A percentile compares a stretch with the other conserved stretches of the same genome.
These are phyloP conservation scores for Dasypolia templi DNA, from an alignment of 2,888 invertebrate species.

Conservation along the genomic window DNA sequence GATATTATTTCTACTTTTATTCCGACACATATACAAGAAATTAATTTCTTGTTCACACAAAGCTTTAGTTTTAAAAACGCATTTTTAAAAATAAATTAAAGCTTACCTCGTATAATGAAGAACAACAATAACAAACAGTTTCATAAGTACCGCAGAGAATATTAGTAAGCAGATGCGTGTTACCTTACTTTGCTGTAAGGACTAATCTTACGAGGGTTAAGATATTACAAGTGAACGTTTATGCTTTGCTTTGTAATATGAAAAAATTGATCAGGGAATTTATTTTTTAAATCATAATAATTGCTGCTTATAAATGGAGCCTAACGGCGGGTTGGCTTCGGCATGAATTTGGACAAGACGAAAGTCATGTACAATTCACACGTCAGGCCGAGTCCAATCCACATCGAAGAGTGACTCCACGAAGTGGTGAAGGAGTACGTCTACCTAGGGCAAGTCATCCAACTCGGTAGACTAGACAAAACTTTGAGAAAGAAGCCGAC, in stretches of 20 bases:
- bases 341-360: no score
- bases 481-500: no score
- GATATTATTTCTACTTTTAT: conserved; percentile 45
- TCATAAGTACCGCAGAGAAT: conserved; percentile 16
- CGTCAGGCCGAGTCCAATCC: no score
- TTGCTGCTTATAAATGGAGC: no score
- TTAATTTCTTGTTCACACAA: conserved; percentile 56
- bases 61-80: conserved; percentile 57
- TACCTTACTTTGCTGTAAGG: conserved; percentile 11
- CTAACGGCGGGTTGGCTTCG: no score
- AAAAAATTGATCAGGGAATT: neutral
- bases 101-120: conserved; percentile 43
- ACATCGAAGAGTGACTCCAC: no score
- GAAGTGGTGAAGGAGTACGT: no score
- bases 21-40: conserved; percentile 31
- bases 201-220: neutral
- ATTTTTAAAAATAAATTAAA: conserved; percentile 56
- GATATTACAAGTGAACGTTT: neutral
- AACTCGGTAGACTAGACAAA: no score
- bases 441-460: no score
- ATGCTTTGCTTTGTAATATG: no score
- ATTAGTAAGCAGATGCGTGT: conserved; percentile 12
- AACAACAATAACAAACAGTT: conserved; percentile 49
- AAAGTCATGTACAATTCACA: no score
- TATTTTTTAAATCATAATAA: neutral